These are phyloP conservation scores for Campoletis sonorensis DNA, from an alignment of 1,140 invertebrate species.

Conservation along the genomic window DNA sequence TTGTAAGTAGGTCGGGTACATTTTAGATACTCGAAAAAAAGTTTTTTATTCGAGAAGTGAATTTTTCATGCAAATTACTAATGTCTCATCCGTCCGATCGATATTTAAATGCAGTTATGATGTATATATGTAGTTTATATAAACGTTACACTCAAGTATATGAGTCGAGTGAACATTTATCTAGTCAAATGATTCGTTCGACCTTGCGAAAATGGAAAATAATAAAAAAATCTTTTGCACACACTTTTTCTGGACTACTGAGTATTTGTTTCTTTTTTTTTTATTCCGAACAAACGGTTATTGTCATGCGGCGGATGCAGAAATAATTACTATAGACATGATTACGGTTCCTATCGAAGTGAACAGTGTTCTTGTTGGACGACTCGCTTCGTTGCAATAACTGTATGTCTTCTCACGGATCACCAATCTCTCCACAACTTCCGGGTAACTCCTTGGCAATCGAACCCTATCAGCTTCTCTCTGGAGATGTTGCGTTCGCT, in stretches of 20 bases:
- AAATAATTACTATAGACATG: constrained; percentile 15
- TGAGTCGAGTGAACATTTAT: not conserved
- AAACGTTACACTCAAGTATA: not conserved
- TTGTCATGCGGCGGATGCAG: not conserved
- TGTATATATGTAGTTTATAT: not conserved
- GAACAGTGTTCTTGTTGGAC: not conserved
- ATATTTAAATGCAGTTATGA: constrained; percentile 26
- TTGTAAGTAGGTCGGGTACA: not conserved
- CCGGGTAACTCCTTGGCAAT: constrained; percentile 32
- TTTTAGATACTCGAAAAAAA: not conserved
- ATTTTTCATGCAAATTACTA: not conserved
- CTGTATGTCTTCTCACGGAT: constrained; percentile 14
- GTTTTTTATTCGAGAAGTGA: constrained; percentile 12
- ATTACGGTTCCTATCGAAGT: not conserved
- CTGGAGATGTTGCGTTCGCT: constrained; percentile 47
- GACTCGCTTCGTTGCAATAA: constrained; percentile 21
- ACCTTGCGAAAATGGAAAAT: constrained; percentile 1
- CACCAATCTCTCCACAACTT: constrained; percentile 35
- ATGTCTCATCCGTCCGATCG: constrained; percentile 4
- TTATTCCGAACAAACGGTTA: not conserved
- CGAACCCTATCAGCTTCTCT: constrained; percentile 27
- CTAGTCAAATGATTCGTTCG: not conserved
- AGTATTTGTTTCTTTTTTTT: not conserved
- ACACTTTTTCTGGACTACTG: too few species aligned
- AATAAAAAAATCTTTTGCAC: constrained; percentile 28